phyloP scores from a whole-genome alignment of 2,797 vertebrate species.

The Hybognathus amarus region DNA sequence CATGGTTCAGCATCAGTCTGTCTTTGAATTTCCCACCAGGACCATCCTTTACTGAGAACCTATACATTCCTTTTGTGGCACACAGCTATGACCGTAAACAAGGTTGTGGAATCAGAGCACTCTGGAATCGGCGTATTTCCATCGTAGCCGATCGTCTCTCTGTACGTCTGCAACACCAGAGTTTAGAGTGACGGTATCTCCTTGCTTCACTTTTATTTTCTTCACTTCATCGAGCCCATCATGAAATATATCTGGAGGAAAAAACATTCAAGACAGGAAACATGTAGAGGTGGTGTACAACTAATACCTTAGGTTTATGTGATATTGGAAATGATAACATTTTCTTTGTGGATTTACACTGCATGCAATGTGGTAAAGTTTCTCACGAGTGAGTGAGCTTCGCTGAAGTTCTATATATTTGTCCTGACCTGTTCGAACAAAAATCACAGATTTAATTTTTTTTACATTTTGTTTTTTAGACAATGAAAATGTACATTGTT shows the following conservation, averaged over 20 bases:
- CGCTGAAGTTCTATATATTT: not conserved
- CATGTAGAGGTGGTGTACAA: not conserved
- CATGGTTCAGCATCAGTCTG: not conserved
- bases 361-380: too few relatives aligned
- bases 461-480: not conserved
- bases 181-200: not conserved
- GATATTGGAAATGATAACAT: too few relatives aligned
- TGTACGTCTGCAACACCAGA: not conserved
- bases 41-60: not conserved
- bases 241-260: not conserved
- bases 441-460: not conserved
- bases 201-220: not conserved
- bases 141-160: not conserved
- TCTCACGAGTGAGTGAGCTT: not conserved
- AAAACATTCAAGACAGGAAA: not conserved
- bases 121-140: slow-evolving; percentile 12
- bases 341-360: too few relatives aligned
- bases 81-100: not conserved
- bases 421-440: not conserved
- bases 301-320: not conserved
- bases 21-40: not conserved
- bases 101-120: not conserved
- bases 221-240: not conserved
- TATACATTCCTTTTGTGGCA: too few relatives aligned
- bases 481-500: not conserved